Base-by-base conservation (phyloP, 2,797 vertebrate species). In the Phataginus tetradactyla region DNA sequence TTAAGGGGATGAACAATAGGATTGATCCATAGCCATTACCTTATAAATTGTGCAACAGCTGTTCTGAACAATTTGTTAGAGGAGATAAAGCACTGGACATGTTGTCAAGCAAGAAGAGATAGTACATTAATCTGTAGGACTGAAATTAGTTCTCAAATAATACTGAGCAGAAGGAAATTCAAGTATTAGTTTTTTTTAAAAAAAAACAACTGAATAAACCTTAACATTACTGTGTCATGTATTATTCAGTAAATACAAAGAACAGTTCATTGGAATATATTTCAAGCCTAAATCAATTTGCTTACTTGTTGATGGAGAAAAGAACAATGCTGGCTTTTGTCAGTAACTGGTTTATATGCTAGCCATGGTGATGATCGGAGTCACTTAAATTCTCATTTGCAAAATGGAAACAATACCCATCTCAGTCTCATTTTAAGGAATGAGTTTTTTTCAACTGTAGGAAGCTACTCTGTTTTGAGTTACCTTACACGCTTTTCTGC, bases 41-140 rank as follows among this genome's bases (percentile, higher is more conserved):
- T 84, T 90, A 34, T 25, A 0, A 75, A 84, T 96, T 72, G 61
- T 93, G 64, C 7, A 20, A 55, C 89, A 96, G 61, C 7, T 59
- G 11, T 78, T 63, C 59, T 74, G 87, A 95, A 93, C n/a, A 94
- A 94, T 95, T 66, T 96, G 74, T 90, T 91, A 93, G 53, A 91
- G 75, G 39, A 83, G 0, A 27, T 55, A 91, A 96, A 90, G 86
- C 27, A 86, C 23, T 39, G 7, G 87, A 14, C 7, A 37, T 21
- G 37, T 29, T 66, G 45, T 90, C 49, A 85, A 90, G 37, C 32
- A 88, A 86, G 68, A 57, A 78, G 42, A 72, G 39, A 57, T 0
- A 53, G 39, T 32, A n/a, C 23, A 37, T 72, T 90, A 55, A 79
- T 84, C 91, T 55, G 37, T 25, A 92, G 32, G 32, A 45, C 3